Base-by-base conservation (phyloP, 2,888 invertebrate genomes). In the Danaus chrysippus region DNA sequence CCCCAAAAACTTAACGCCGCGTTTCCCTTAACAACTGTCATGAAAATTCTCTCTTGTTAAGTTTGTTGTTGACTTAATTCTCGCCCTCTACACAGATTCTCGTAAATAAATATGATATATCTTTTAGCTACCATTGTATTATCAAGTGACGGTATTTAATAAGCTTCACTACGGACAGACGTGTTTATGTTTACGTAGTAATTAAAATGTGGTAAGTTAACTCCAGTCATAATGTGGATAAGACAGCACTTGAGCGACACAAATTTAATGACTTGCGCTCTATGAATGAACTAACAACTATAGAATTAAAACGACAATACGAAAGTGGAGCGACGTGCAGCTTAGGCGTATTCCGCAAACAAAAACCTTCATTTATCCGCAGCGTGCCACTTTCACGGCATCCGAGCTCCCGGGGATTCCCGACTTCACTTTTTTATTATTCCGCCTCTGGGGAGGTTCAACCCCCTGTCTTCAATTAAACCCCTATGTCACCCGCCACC, bases 361-460 rank as follows among this genome's bases (percentile, higher is more conserved):
- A 90, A 71, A 89, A 88, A 85, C 81, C 81, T 87, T 88, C 87
- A 90, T 90, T 90, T 89, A 88, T 89, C 86, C 87, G 83, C 84
- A 80, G 84, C 83, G 90, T 88, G 87, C 89, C 89, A 89, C 87
- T 90, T 89, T 89, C 90, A 88, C 85, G 84, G 89, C 85, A 85
- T 88, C 88, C 89, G 88, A 75, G 87, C 87, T 86, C 78, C 87
- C 84, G 84, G 88, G 86, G 84, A 82, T 83, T 81, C 79, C 77
- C 72, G 78, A 82, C 77, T 82, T 83, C 81, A 83, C 84, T 89
- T 88, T 87, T 90, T 86, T 89, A 86, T 88, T 84, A 86, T 88
- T 85, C 82, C 82, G 61, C 73, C 72, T 76, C 75, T 75, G 74
- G 74, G 76, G 70, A 71, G 83, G 76, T 54, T 60, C 73, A 80